Base-by-base conservation (phyloP, 2,888 invertebrate genomes). In the Ichneumon xanthorius region DNA sequence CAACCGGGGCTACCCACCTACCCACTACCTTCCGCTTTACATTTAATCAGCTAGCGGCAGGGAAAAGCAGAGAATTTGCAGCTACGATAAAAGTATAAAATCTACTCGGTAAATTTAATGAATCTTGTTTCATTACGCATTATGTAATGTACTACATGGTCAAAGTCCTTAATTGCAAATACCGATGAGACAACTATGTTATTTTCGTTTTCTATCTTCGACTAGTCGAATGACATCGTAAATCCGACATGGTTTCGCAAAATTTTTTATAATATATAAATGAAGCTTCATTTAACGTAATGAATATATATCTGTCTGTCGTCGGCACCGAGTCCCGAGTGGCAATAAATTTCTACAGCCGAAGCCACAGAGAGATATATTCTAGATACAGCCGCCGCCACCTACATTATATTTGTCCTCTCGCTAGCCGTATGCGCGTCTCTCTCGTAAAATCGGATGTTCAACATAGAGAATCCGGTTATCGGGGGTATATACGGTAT, bases 21-120 rank as follows among this genome's bases (percentile, higher is more conserved):
- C 76, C 70, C 77, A 40, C 40, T 40, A 81, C 79, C 70, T 80
- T 75, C 70, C 75, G 80, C 67, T 85, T 79, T 81, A 81, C 79
- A 86, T 82, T 72, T 53, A 53, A 67, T 26, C 22, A 19, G 37
- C 65, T 1, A 50, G 53, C 16, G 40, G 37, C 63, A 16, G 5
- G 16, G 53, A 67, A 67, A 65, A 67, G 40, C 67, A 9, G 67
- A 40, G 11, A 9, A 77, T 65, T 67, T 65, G 40, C 71, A 22
- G 65, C 58, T 61, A 53, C 50, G 40, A 67, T 40, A 16, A 78
- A 61, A 72, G 0, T 9, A 75, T 19, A 76, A 73, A 83, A 61
- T 75, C 65, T 30, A 33, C 53, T 71, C 71, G 67, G 68, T 80
- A 68, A 86, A 87, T 82, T 84, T 82, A 82, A 87, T 86, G 82